Evolutionary conservation across 2,113 vertebrate genomes (phyloP).

Genomic region (Hemichromis elongatus): DNA sequence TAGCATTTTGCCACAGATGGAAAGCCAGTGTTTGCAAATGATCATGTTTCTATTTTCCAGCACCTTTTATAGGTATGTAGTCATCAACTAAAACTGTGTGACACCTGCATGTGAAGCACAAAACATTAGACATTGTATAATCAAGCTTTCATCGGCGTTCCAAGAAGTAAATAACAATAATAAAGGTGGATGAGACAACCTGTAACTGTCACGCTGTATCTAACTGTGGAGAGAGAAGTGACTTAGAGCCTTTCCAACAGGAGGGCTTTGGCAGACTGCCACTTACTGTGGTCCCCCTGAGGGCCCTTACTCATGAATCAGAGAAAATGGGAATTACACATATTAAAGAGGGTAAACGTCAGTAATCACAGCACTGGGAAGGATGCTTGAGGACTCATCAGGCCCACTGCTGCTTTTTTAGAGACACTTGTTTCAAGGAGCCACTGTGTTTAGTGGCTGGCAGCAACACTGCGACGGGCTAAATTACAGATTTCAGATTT

Average conservation of each 20-base stretch:
- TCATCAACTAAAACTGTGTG: conserved; percentile 22
- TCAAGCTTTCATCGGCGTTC: conserved; percentile 49
- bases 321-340: conserved; percentile 80
- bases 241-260: conserved; percentile 64
- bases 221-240: conserved; percentile 55
- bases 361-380: conserved; percentile 74
- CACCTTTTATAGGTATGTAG: conserved; percentile 9
- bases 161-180: conserved; percentile 63
- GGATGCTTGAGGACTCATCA: conserved; percentile 70
- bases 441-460: conserved; percentile 49
- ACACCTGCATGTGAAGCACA: conserved; percentile 40
- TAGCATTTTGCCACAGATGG: neutral
- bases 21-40: neutral
- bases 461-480: neutral
- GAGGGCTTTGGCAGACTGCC: conserved; percentile 75
- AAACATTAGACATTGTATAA: conserved; percentile 40
- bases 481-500: conserved; percentile 34
- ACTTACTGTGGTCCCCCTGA: conserved; percentile 66
- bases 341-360: conserved; percentile 80
- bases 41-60: neutral
- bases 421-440: conserved; percentile 63
- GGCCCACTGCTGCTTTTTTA: conserved; percentile 57
- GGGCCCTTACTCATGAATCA: conserved; percentile 76
- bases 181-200: conserved; percentile 58
- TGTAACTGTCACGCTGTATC: conserved; percentile 56